Base-by-base conservation (phyloP, 2,888 invertebrate genomes). In the Metellina segmentata region DNA sequence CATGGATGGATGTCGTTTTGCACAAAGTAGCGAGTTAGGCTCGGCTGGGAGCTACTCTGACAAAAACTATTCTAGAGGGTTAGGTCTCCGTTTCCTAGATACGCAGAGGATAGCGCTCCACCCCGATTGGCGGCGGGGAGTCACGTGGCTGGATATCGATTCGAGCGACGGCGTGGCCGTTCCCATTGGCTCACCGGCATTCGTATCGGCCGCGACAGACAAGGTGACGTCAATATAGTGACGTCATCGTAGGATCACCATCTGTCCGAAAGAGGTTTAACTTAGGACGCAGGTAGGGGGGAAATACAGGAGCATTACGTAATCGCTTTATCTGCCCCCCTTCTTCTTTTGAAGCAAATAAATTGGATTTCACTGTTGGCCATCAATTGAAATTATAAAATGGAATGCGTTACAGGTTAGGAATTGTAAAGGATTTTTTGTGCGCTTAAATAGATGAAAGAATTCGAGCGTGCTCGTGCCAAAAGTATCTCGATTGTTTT, bases 151-250 rank as follows among this genome's bases (percentile, higher is more conserved):
- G 2, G 11, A 48, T 87, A 91, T 91, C 77, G 91, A 91, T 87
- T 81, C 81, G 48, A 34, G 70, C 71, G 61, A 61, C 82, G 74
- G 86, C 86, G 86, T 82, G 91, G 77, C 74, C 51, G 69, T 87
- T 86, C 82, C 75, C 82, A 91, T 91, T 91, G 91, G 91, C 34
- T 87, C 81, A 34, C 82, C 49, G 53, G 82, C 19, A 77, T 91
- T 91, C 77, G 87, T 86, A 82, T 91, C 91, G 82, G 82, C 86
- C 82, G 71, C 86, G 91, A 87, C 91, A 91, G 91, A 91, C 91
- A 82, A 79, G 86, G 87, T 91, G 91, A 91, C 91, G 91, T 91
- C 91, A 91, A 91, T 91, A 91, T 91, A n/a, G 81, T 90, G 90
- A 90, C 90, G 85, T 90, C 90, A 90, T 74, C 74, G 48, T 53